Percentiles rank a stretch among this genome's conserved stretches.
phyloP scores from a whole-genome alignment of 30 jellyfish, hydroid and myxozoan genomes.

The Aurelia sp. region DNA sequence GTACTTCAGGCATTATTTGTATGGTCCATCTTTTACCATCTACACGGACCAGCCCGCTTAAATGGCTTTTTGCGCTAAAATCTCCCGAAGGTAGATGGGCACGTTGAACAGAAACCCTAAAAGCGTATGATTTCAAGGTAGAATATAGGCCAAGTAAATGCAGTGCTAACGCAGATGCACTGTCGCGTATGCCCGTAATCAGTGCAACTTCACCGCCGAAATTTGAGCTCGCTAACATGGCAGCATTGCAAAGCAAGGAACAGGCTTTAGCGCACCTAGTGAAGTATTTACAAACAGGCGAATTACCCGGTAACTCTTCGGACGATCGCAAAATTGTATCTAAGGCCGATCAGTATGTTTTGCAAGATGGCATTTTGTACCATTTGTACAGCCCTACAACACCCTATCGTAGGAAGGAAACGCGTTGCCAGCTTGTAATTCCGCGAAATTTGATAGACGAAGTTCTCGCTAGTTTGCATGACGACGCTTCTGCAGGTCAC shows the following conservation, averaged over 20 bases:
- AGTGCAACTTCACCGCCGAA: constrained; percentile 39
- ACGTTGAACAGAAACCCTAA: constrained; percentile 62
- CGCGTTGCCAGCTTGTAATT: constrained; percentile 60
- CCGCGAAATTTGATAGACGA: constrained; percentile 48
- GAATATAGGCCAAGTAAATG: constrained; percentile 66
- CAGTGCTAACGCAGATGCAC: constrained; percentile 72
- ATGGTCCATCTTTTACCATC: constrained; percentile 60
- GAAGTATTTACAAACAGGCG: constrained; percentile 41
- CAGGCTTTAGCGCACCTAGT: constrained; percentile 34
- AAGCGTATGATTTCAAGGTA: constrained; percentile 60
- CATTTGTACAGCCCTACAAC: constrained; percentile 71
- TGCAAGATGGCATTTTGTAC: constrained; percentile 56
- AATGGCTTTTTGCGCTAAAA: constrained; percentile 45
- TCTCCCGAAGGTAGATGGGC: no score
- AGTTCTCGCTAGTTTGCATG: constrained; percentile 55
- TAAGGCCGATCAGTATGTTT: constrained; percentile 36
- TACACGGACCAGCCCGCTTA: constrained; percentile 65
- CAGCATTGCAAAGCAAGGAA: constrained; percentile 50
- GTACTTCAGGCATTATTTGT: constrained; percentile 42
- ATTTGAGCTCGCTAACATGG: constrained; percentile 42
- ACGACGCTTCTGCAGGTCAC: constrained; percentile 68
- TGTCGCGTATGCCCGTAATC: constrained; percentile 62
- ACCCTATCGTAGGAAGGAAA: constrained; percentile 42
- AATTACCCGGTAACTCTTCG: constrained; percentile 59
- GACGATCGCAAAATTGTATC: constrained; percentile 50